Base-by-base conservation (phyloP, 2,113 vertebrate genomes). In the Fulica atra region DNA sequence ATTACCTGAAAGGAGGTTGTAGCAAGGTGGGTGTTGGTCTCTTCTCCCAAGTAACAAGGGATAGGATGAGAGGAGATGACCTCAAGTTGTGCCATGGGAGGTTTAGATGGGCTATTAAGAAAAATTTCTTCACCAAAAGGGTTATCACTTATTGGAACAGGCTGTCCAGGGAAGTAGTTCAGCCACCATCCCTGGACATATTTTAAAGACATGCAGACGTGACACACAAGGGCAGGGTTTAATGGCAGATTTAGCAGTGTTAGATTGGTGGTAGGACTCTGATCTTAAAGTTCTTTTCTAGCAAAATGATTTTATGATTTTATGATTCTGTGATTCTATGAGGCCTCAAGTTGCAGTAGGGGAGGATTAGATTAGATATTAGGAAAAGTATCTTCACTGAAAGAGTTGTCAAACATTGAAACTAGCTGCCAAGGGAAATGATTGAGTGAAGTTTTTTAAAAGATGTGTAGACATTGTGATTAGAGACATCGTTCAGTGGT, bases 1-100 rank as follows among this genome's bases (percentile, higher is more conserved):
- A 6, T n/a, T 25, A 48, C 18, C 28, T 63, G 40, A 48, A 23
- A 11, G 48, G 48, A 48, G n/a, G 5, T 28, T 24, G 35, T 17
- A 50, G 15, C 1, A 4, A 81, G 6, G 14, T 38, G 12, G 13
- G 12, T 2, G 6, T 59, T 0, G 0, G 5, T 33, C 11, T 54
- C 17, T 61, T 69, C 15, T 69, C 8, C 11, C 13, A 42, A 33
- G 17, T 4, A 19, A 51, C 48, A 48, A 48, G 21, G 48, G 21
- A 48, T 48, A 23, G 48, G 48, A 48, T 48, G 48, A 42, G 26
- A 76, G 9, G 7, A 76, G 33, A 35, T 4, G 1, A 4, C 14
- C 24, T 28, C 25, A 61, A 42, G 13, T 51, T 69, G 20, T 0
- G 0, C 19, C 7, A 46, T 15, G 16, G 44, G 17, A 46, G 44